phyloP scores from a whole-genome alignment of 1,140 invertebrate species.

The Teleogryllus occipitalis region DNA sequence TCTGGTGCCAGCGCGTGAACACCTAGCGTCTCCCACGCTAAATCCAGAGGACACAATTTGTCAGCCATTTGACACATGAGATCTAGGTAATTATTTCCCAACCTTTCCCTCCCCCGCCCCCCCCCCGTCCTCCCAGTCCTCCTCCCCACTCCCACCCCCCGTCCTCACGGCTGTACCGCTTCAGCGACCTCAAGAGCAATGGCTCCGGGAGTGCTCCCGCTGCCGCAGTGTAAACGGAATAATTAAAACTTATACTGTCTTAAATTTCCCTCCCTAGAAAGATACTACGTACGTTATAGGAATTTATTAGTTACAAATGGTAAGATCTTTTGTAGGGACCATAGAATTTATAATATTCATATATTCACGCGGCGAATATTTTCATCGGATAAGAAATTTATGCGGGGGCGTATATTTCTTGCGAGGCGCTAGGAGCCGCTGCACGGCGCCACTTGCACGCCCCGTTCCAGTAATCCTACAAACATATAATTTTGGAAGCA shows the following conservation, averaged over 20 bases:
- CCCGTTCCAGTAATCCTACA: background rate
- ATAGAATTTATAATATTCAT: background rate
- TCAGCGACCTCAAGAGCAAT: background rate
- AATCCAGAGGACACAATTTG: slow-evolving; percentile 1
- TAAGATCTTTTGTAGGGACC: slow-evolving; percentile 4
- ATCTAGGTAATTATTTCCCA: background rate
- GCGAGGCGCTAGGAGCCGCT: background rate
- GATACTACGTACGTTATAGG: background rate
- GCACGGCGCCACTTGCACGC: too few relatives aligned
- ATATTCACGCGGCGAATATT: background rate
- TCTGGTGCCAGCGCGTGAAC: background rate
- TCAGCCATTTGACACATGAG: background rate
- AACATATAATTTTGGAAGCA: slow-evolving; percentile 5
- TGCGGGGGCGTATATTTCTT: background rate
- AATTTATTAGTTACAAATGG: slow-evolving; percentile 6
- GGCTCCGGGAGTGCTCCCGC: background rate
- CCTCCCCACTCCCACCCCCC: too few relatives aligned
- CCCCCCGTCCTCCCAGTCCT: too few relatives aligned
- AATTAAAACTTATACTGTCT: slow-evolving; percentile 6
- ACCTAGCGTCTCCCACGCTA: background rate
- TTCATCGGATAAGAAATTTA: slow-evolving; percentile 5
- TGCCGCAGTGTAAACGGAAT: background rate
- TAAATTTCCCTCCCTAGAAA: background rate
- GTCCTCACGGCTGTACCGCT: too few relatives aligned
- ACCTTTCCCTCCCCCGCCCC: too few relatives aligned